Percentiles rank a stretch among this genome's conserved stretches.
Conservation (phyloP, 2,113 vertebrate species). For the Bubo bubo region DNA sequence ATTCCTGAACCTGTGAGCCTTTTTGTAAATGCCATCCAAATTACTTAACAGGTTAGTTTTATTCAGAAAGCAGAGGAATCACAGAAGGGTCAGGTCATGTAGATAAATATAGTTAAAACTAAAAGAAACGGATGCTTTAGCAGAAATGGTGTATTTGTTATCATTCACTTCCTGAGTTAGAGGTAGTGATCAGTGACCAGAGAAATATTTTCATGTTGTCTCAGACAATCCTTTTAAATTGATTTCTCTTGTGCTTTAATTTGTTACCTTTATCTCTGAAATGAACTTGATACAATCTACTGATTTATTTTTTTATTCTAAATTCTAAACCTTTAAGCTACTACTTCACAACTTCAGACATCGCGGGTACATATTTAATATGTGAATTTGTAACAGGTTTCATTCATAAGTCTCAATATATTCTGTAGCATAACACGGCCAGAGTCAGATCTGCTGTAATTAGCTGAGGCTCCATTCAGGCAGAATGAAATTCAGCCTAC, state of each 20-base stretch:
- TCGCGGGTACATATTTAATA: neutral
- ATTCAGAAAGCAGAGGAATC: neutral
- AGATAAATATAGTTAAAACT: neutral
- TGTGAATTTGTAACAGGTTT: neutral
- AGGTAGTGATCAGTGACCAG: neutral
- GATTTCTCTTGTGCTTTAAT: neutral
- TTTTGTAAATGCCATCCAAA: neutral
- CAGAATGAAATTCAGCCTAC: neutral
- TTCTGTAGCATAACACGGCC: neutral
- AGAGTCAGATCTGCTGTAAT: neutral
- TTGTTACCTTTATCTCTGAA: neutral
- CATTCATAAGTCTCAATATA: conserved; percentile 34
- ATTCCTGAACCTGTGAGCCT: neutral
- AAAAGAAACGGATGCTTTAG: neutral
- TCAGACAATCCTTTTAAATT: neutral
- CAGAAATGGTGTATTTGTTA: neutral
- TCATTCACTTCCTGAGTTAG: neutral
- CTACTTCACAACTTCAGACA: neutral
- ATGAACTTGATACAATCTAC: neutral
- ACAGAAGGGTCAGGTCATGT: neutral
- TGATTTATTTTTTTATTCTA: neutral
- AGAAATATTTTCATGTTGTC: neutral
- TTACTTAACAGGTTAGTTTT: neutral
- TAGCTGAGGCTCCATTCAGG: neutral
- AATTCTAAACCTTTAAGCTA: neutral